These are phyloP conservation scores for Meloe dianella DNA, from an alignment of 2,888 invertebrate species.

Conservation along the genomic window DNA sequence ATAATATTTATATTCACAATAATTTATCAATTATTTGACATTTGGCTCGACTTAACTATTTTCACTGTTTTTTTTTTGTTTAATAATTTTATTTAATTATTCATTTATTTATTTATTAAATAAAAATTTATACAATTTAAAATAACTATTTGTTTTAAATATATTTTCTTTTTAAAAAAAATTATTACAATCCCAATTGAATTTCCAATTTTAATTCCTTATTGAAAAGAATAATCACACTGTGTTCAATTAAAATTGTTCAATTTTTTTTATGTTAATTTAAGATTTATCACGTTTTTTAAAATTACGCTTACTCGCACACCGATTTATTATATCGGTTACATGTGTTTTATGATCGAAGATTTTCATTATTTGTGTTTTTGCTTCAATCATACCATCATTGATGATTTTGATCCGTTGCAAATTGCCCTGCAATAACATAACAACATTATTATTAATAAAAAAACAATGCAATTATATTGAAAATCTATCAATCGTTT, in stretches of 20 bases:
- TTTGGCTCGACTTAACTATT: neutral
- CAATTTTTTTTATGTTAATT: slow-evolving; percentile 9
- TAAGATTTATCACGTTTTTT: slow-evolving; percentile 83
- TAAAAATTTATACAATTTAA: slow-evolving; percentile 8
- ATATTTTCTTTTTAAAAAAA: neutral
- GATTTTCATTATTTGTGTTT: slow-evolving; percentile 84
- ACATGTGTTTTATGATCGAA: slow-evolving; percentile 91
- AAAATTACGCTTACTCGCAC: slow-evolving; percentile 89
- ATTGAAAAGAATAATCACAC: slow-evolving; percentile 5
- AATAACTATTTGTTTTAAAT: neutral
- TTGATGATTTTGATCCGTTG: slow-evolving; percentile 92
- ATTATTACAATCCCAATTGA: slow-evolving; percentile 4
- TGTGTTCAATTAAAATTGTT: neutral
- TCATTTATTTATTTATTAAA: neutral
- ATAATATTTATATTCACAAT: neutral
- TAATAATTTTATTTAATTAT: neutral
- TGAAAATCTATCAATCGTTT: no score
- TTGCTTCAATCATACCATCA: slow-evolving; percentile 89
- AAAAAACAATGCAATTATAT: no score
- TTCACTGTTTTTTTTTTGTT: neutral
- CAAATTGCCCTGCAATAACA: slow-evolving; percentile 80
- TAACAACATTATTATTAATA: neutral
- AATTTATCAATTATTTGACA: neutral
- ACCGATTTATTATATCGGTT: slow-evolving; percentile 86
- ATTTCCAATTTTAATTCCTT: neutral